Evolutionary conservation across 2,888 invertebrate species (phyloP).

Genomic region (Hypolimnas misippus): DNA sequence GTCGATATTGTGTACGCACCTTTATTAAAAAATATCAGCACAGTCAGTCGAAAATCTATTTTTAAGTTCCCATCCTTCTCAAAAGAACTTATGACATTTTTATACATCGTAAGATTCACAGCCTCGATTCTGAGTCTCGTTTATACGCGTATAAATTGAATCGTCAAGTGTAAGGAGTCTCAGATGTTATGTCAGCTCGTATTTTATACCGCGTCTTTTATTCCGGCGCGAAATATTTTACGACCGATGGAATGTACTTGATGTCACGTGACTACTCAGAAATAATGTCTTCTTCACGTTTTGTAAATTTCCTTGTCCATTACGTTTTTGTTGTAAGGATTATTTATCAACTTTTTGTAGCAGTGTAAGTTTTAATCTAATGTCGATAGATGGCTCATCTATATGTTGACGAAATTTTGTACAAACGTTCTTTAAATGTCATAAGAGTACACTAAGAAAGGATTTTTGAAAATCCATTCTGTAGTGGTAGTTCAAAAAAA

Average conservation of each 20-base stretch:
- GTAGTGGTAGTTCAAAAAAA: too few relatives aligned
- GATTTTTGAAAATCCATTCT: too few relatives aligned
- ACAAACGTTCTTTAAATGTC: too few relatives aligned
- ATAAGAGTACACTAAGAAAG: too few relatives aligned
- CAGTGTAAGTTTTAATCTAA: too few relatives aligned
- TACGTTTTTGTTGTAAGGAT: not conserved
- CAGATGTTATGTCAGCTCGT: slow-evolving; percentile 13
- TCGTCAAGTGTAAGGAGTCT: slow-evolving; percentile 8
- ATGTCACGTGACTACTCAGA: not conserved
- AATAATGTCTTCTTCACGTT: not conserved
- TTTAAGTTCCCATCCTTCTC: too few relatives aligned
- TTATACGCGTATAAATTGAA: slow-evolving; percentile 17
- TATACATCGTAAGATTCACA: slow-evolving; percentile 1
- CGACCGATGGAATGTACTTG: not conserved
- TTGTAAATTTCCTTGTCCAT: not conserved
- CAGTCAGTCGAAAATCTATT: too few relatives aligned
- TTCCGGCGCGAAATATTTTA: slow-evolving; percentile 15
- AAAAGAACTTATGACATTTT: not conserved
- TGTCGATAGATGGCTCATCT: too few relatives aligned
- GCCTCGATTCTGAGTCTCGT: too few relatives aligned
- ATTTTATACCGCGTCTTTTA: slow-evolving; percentile 14
- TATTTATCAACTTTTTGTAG: not conserved
- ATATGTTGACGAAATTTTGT: too few relatives aligned
- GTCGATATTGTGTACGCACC: too few relatives aligned
- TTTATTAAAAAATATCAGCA: not conserved